phyloP scores from a whole-genome alignment of 2,797 vertebrate genomes.

The Aotus griseimembra region DNA sequence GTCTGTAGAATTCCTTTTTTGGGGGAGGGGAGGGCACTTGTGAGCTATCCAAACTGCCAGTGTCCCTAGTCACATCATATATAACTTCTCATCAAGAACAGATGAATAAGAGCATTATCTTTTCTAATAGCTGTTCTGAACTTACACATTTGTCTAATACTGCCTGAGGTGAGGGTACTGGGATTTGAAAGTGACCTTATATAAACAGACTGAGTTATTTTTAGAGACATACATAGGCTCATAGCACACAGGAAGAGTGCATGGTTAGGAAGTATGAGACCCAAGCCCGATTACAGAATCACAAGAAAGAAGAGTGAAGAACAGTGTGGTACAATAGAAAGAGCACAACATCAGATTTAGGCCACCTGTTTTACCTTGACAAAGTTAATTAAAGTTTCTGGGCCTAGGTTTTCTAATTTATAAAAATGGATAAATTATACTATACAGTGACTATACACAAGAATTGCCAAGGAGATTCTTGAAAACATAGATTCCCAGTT shows the following conservation, averaged over 20 bases:
- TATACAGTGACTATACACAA: neutral
- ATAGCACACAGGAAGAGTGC: neutral
- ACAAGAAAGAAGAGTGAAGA: neutral
- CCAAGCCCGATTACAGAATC: neutral
- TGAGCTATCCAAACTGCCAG: neutral
- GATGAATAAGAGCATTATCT: neutral
- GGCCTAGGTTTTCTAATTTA: neutral
- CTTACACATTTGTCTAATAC: neutral
- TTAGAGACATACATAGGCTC: neutral
- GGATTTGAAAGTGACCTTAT: neutral
- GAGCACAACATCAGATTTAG: neutral
- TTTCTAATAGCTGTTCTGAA: neutral
- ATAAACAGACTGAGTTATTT: neutral
- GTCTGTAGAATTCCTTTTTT: constrained; percentile 6
- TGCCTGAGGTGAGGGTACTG: neutral
- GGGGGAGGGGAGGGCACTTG: neutral
- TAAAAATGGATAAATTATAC: neutral
- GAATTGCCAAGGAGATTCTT: neutral
- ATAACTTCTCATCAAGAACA: neutral
- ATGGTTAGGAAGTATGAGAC: neutral
- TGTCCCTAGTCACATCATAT: neutral
- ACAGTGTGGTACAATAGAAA: neutral
- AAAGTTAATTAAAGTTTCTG: neutral
- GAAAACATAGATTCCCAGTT: neutral
- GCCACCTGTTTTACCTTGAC: neutral